These are phyloP conservation scores for Ceraclea dissimilis DNA, from an alignment of 2,888 invertebrate genomes.

Conservation along the genomic window DNA sequence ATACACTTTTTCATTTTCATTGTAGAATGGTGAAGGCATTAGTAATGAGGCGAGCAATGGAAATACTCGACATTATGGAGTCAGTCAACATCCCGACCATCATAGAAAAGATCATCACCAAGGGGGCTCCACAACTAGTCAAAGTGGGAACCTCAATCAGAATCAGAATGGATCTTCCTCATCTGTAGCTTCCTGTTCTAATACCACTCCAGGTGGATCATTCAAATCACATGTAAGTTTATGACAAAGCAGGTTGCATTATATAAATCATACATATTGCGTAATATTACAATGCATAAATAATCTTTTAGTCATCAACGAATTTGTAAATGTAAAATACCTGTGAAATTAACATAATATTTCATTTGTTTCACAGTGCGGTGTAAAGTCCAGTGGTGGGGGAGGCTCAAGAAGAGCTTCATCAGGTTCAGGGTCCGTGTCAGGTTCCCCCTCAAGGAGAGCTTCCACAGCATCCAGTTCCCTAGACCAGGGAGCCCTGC, in stretches of 20 bases:
- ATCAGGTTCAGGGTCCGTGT: constrained; percentile 14
- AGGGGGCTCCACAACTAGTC: neutral
- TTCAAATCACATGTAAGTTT: constrained; percentile 40
- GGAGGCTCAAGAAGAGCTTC: constrained; percentile 17
- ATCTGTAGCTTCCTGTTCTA: constrained; percentile 33
- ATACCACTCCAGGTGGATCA: constrained; percentile 40
- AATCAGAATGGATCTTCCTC: constrained; percentile 39
- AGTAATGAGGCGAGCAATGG: constrained; percentile 15
- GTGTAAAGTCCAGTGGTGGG: constrained; percentile 16
- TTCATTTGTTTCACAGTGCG: constrained; percentile 16
- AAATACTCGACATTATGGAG: constrained; percentile 9
- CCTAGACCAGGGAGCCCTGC: constrained; percentile 22
- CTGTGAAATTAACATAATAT: no score
- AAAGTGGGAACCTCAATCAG: constrained; percentile 8
- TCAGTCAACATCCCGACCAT: constrained; percentile 17
- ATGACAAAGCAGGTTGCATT: no score
- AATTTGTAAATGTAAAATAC: no score
- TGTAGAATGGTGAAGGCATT: constrained; percentile 42
- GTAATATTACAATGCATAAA: no score
- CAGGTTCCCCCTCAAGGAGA: constrained; percentile 11
- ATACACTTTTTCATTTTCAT: constrained; percentile 25
- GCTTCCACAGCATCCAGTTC: constrained; percentile 23
- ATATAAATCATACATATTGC: no score
- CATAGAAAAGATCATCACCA: neutral
- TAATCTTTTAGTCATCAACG: no score